Evolutionary conservation across 2,888 invertebrate genomes (phyloP).

Genomic region (Stomorhina lunata): DNA sequence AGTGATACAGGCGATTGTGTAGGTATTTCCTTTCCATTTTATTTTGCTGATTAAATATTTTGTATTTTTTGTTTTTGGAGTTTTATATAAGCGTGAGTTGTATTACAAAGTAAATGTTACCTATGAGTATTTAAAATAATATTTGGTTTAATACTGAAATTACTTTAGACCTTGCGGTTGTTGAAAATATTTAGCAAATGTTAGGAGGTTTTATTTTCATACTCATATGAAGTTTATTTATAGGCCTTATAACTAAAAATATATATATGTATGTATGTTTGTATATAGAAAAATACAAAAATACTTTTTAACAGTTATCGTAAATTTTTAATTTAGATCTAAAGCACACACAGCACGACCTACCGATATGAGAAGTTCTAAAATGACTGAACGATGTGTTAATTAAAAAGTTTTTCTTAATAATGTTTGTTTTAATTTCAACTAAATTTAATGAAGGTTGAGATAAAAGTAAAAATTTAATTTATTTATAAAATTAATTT

Average conservation of each 20-base stretch:
- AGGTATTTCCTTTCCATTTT: constrained; percentile 31
- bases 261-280: no score
- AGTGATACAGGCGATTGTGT: no score
- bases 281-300: no score
- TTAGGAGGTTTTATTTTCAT: not conserved
- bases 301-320: constrained; percentile 2
- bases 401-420: constrained; percentile 8
- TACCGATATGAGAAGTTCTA: not conserved
- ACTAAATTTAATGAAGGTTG: not conserved
- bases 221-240: constrained; percentile 3
- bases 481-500: no score
- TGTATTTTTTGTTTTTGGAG: not conserved
- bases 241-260: constrained; percentile 29
- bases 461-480: not conserved
- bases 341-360: not conserved
- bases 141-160: constrained; percentile 26
- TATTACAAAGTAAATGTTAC: constrained; percentile 39
- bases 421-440: not conserved
- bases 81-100: not conserved
- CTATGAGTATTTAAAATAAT: not conserved
- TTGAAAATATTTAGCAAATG: not conserved
- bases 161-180: not conserved
- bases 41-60: not conserved
- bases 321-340: constrained; percentile 26
- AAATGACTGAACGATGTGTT: constrained; percentile 19